Evolutionary conservation across 2,113 vertebrate species (phyloP).

Genomic region (Oncorhynchus gorbuscha): DNA sequence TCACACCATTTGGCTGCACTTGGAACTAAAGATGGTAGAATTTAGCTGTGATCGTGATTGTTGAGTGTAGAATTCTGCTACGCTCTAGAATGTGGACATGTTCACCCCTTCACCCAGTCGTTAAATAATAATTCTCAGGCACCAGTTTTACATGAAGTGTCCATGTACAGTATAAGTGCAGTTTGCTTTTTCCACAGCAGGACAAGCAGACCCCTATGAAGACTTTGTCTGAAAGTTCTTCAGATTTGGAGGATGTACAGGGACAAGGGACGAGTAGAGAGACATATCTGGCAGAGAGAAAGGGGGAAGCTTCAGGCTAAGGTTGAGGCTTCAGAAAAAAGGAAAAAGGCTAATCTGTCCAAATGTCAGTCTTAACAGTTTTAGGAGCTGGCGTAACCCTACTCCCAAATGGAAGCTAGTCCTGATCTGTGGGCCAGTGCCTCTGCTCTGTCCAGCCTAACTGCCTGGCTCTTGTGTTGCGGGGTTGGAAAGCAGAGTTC

Average conservation of each 20-base stretch:
- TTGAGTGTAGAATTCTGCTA: too few species aligned
- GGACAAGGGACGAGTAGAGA: slow-evolving; percentile 46
- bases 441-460: background rate
- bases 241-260: slow-evolving; percentile 61
- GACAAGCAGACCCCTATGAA: slow-evolving; percentile 31
- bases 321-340: slow-evolving; percentile 57
- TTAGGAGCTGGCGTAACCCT: slow-evolving; percentile 64
- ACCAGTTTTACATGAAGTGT: background rate
- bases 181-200: too few species aligned
- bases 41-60: background rate
- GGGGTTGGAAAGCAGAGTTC: background rate
- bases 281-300: background rate
- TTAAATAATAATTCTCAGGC: background rate
- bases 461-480: background rate
- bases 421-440: background rate
- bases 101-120: background rate
- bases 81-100: too few species aligned
- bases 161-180: too few species aligned
- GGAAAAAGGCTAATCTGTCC: slow-evolving; percentile 76
- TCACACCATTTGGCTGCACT: background rate
- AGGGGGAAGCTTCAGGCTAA: background rate
- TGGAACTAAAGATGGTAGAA: background rate
- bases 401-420: background rate
- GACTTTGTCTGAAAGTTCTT: slow-evolving; percentile 63
- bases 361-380: slow-evolving; percentile 74